Evolutionary conservation across 1,140 invertebrate species (phyloP).

Genomic region (Procambarus virginalis): DNA sequence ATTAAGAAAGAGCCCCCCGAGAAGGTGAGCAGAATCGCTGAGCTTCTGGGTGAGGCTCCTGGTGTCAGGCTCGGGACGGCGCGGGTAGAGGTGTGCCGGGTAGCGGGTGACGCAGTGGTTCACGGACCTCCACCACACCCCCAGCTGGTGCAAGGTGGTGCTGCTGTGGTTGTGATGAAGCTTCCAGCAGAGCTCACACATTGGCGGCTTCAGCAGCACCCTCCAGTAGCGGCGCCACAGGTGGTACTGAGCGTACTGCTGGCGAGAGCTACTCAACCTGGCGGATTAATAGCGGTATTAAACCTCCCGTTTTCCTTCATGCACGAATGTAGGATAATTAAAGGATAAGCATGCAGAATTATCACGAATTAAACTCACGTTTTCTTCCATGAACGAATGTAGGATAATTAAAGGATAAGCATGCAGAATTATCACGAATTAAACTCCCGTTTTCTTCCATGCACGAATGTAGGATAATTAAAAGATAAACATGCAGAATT

Average conservation of each 20-base stretch:
- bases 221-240: conserved; percentile 43
- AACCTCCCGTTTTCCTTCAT: too few species aligned
- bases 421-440: too few species aligned
- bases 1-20: background rate
- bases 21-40: background rate
- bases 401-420: too few species aligned
- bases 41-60: conserved; percentile 12
- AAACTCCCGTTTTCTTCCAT: too few species aligned
- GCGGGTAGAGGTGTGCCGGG: conserved; percentile 16
- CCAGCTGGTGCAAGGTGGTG: background rate
- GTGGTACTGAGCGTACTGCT: conserved; percentile 36
- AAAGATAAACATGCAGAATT: too few species aligned
- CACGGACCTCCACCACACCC: conserved; percentile 11
- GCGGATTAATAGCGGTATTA: background rate
- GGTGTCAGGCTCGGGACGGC: conserved; percentile 17
- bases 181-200: conserved; percentile 45
- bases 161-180: background rate
- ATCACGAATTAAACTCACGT: too few species aligned
- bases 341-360: too few species aligned
- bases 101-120: conserved; percentile 33
- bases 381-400: too few species aligned
- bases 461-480: too few species aligned
- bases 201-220: background rate
- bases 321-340: too few species aligned
- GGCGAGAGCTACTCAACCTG: conserved; percentile 8